Conservation (phyloP, 2,797 vertebrate genomes). For the Sebastes alutus region DNA sequence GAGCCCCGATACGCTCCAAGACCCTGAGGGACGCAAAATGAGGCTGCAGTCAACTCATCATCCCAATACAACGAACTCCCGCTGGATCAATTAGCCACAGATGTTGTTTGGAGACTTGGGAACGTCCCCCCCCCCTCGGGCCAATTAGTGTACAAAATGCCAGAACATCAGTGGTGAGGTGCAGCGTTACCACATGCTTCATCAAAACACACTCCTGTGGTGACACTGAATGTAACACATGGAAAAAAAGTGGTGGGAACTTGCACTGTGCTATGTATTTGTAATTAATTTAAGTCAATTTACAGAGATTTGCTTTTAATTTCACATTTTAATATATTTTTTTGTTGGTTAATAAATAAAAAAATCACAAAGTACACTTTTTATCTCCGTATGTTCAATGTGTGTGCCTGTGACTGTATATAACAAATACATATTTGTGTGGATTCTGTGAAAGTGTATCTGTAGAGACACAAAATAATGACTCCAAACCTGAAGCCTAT, state of each 20-base stretch:
- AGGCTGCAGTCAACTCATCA: neutral
- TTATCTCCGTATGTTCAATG: neutral
- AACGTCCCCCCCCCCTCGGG: neutral
- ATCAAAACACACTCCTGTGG: neutral
- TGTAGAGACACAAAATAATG: neutral
- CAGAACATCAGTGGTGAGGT: conserved; percentile 10
- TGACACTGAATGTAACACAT: neutral
- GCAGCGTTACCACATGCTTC: neutral
- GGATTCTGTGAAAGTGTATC: neutral
- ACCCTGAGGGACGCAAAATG: conserved; percentile 82
- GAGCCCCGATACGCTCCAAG: conserved; percentile 94
- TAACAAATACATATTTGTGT: neutral
- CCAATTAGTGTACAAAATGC: conserved; percentile 37
- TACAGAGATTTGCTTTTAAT: neutral
- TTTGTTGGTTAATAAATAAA: neutral
- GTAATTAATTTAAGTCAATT: neutral
- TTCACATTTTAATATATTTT: neutral
- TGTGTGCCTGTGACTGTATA: neutral
- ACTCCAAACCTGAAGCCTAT: conserved; percentile 84
- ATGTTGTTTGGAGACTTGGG: neutral
- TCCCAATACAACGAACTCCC: neutral
- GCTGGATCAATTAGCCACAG: conserved; percentile 31
- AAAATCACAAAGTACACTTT: neutral
- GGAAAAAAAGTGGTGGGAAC: neutral
- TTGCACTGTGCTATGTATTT: neutral